These are phyloP conservation scores for Galendromus occidentalis DNA, from an alignment of 1,140 invertebrate genomes.

Conservation along the genomic window DNA sequence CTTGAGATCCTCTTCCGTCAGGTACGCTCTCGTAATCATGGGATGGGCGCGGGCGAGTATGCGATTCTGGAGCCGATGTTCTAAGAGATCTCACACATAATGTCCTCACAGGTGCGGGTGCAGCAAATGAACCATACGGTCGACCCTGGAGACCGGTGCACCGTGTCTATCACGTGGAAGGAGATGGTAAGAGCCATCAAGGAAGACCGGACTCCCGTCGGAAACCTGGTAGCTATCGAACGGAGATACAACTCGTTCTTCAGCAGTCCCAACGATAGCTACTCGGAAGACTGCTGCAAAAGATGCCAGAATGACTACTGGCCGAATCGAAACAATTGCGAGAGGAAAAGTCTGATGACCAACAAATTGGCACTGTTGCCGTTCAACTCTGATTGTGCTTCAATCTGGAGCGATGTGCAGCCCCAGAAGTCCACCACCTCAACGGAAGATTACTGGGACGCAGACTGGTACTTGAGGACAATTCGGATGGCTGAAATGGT, in stretches of 20 bases:
- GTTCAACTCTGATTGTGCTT: background rate
- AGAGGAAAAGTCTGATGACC: background rate
- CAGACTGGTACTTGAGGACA: background rate
- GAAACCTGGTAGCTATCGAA: background rate
- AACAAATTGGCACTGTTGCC: background rate
- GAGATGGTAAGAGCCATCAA: background rate
- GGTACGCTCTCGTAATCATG: background rate
- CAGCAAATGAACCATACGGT: background rate
- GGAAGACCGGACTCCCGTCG: background rate
- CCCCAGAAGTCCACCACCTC: background rate
- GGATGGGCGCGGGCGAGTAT: too few relatives aligned
- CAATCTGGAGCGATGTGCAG: background rate
- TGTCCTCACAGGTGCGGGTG: background rate
- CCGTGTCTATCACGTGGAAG: background rate
- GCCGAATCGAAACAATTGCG: background rate
- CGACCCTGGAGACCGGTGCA: background rate
- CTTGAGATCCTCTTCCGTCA: background rate
- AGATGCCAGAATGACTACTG: background rate
- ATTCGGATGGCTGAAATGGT: slow-evolving; percentile 2
- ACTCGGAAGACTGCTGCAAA: background rate
- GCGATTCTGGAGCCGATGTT: too few relatives aligned
- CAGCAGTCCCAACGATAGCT: background rate
- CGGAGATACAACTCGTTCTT: background rate
- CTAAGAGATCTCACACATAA: too few relatives aligned
- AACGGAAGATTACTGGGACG: background rate